These are phyloP conservation scores for Lycia hirtaria DNA, from an alignment of 2,888 invertebrate species.

Conservation along the genomic window DNA sequence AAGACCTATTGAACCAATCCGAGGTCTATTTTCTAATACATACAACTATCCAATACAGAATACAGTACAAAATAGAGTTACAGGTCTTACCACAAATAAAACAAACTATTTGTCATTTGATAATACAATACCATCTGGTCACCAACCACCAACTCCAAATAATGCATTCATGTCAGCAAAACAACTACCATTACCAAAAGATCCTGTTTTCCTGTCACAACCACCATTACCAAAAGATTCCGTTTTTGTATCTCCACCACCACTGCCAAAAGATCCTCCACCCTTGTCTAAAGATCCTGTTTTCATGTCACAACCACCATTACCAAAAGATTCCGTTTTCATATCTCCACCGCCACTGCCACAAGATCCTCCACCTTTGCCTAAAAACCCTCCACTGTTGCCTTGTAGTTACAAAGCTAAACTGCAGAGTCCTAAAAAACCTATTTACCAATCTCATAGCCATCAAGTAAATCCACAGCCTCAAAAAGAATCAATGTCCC, in stretches of 20 bases:
- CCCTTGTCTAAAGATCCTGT: not conserved
- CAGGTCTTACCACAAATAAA: slow-evolving; percentile 57
- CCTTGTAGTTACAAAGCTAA: not conserved
- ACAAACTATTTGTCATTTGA: slow-evolving; percentile 57
- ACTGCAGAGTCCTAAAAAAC: not conserved
- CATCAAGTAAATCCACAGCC: not conserved
- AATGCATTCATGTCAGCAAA: not conserved
- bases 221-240: slow-evolving; percentile 11
- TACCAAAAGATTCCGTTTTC: slow-evolving; percentile 3
- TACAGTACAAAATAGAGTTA: slow-evolving; percentile 25
- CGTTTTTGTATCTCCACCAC: not conserved
- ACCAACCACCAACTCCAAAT: not conserved
- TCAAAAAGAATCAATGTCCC: not conserved
- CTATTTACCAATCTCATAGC: not conserved
- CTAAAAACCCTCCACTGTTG: not conserved
- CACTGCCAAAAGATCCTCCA: slow-evolving; percentile 11
- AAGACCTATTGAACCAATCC: slow-evolving; percentile 12
- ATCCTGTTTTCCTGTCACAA: not conserved
- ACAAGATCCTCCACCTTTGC: not conserved
- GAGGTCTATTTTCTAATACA: slow-evolving; percentile 22
- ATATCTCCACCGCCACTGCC: not conserved
- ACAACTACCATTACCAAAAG: slow-evolving; percentile 10
- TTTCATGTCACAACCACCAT: not conserved
- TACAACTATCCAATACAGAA: slow-evolving; percentile 14
- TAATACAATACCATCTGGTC: slow-evolving; percentile 39